Percentiles rank a stretch among this genome's conserved stretches.
phyloP scores from a whole-genome alignment of 2,888 invertebrate species.

The Ornithoptera alexandrae region DNA sequence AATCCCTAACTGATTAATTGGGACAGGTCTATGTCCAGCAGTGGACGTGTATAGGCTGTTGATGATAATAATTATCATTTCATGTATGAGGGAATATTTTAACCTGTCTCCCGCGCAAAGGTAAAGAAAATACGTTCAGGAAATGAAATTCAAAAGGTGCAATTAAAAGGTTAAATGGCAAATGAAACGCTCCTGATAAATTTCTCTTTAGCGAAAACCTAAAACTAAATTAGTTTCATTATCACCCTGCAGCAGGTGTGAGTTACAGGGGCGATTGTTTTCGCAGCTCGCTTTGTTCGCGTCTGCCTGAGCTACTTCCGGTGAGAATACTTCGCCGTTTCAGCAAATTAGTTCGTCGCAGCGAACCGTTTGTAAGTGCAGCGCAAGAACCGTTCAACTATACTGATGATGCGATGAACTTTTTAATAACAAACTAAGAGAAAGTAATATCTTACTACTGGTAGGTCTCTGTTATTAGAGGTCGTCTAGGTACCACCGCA shows the following conservation, averaged over 20 bases:
- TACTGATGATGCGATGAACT: conserved; percentile 4
- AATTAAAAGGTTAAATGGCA: not conserved
- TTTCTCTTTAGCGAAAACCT: conserved; percentile 29
- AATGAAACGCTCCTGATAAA: conserved; percentile 9
- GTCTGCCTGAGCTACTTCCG: conserved; percentile 22
- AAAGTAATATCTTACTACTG: too few relatives aligned
- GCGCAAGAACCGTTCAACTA: too few relatives aligned
- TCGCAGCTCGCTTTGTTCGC: conserved; percentile 23
- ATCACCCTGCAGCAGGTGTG: conserved; percentile 46
- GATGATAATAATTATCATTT: too few relatives aligned
- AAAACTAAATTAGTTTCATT: conserved; percentile 53
- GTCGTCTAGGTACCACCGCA: too few relatives aligned
- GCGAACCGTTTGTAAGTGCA: conserved; percentile 3
- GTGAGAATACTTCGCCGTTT: conserved; percentile 16
- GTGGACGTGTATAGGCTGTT: too few relatives aligned
- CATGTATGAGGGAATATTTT: too few relatives aligned
- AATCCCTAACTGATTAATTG: too few relatives aligned
- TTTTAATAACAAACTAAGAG: not conserved
- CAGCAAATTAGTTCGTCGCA: conserved; percentile 20
- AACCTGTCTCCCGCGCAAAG: too few relatives aligned
- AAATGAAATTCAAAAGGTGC: too few relatives aligned
- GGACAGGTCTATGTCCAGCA: too few relatives aligned
- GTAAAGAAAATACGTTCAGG: too few relatives aligned
- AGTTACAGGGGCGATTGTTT: conserved; percentile 33
- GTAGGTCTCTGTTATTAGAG: too few relatives aligned